These are phyloP conservation scores for Lates calcarifer DNA, from an alignment of 2,113 vertebrate species.

Conservation along the genomic window DNA sequence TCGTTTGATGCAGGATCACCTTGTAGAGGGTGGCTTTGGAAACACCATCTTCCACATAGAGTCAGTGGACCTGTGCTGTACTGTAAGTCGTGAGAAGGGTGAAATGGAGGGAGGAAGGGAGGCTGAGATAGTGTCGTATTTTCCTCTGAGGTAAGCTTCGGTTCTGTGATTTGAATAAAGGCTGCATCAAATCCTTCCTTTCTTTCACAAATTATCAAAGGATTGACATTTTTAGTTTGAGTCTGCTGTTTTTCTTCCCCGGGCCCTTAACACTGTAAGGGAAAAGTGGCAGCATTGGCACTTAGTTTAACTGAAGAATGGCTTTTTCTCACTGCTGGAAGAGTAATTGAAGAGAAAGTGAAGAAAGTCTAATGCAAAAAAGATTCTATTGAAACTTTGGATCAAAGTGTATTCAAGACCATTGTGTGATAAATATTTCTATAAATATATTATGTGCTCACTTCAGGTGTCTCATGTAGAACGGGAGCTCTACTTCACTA, in stretches of 20 bases:
- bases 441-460: conserved; percentile 40
- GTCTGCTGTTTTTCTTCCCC: conserved; percentile 35
- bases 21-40: conserved; percentile 65
- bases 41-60: conserved; percentile 42
- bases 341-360: conserved; percentile 35
- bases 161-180: conserved; percentile 51
- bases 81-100: conserved; percentile 38
- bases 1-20: conserved; percentile 71
- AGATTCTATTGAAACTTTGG: conserved; percentile 6
- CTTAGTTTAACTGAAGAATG: conserved; percentile 44
- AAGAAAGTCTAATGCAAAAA: neutral
- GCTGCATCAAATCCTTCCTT: conserved; percentile 48
- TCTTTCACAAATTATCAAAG: conserved; percentile 64
- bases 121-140: conserved; percentile 7
- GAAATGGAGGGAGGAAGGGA: conserved; percentile 46
- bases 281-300: conserved; percentile 20
- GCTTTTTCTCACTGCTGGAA: conserved; percentile 23
- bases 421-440: conserved; percentile 31
- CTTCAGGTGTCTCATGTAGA: conserved; percentile 17
- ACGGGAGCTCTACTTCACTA: conserved; percentile 5
- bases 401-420: conserved; percentile 26
- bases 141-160: conserved; percentile 18
- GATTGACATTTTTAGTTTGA: conserved; percentile 55
- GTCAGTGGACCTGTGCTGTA: conserved; percentile 30
- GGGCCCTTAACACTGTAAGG: conserved; percentile 40